Evolutionary conservation across 2,888 invertebrate genomes (phyloP).

Genomic region (Acronicta alni): DNA sequence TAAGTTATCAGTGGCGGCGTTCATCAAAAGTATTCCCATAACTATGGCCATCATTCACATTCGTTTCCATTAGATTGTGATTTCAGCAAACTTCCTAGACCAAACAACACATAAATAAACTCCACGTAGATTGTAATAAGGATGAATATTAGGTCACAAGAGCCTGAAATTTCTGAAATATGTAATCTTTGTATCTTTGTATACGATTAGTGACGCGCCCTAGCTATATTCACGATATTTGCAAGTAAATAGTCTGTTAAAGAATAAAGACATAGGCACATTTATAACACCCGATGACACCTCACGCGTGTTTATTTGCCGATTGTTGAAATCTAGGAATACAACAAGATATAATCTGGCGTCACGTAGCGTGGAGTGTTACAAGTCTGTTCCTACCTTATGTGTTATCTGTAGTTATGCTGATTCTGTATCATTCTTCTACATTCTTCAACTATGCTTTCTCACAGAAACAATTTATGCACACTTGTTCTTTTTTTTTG

Average conservation of each 20-base stretch:
- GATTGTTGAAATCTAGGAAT: no score
- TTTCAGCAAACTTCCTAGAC: slow-evolving; percentile 40
- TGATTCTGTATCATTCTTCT: neutral
- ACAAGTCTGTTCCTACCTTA: no score
- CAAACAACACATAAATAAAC: slow-evolving; percentile 52
- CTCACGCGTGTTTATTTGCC: no score
- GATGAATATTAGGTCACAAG: slow-evolving; percentile 10
- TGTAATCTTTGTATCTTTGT: neutral
- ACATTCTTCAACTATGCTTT: no score
- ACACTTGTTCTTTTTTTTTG: no score
- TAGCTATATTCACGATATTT: neutral
- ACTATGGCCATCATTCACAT: slow-evolving; percentile 60
- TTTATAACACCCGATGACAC: no score
- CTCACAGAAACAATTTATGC: no score
- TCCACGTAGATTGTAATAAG: slow-evolving; percentile 9
- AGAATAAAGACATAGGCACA: no score
- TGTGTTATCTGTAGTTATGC: neutral
- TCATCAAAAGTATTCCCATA: slow-evolving; percentile 56
- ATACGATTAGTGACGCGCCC: neutral
- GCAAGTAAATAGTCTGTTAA: neutral
- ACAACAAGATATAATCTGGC: no score
- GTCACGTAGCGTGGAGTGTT: no score
- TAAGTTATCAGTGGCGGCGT: slow-evolving; percentile 52
- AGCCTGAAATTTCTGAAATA: no score
- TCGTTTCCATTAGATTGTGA: slow-evolving; percentile 59